These are phyloP conservation scores for Hypomesus transpacificus DNA, from an alignment of 2,113 vertebrate genomes.

Conservation along the genomic window DNA sequence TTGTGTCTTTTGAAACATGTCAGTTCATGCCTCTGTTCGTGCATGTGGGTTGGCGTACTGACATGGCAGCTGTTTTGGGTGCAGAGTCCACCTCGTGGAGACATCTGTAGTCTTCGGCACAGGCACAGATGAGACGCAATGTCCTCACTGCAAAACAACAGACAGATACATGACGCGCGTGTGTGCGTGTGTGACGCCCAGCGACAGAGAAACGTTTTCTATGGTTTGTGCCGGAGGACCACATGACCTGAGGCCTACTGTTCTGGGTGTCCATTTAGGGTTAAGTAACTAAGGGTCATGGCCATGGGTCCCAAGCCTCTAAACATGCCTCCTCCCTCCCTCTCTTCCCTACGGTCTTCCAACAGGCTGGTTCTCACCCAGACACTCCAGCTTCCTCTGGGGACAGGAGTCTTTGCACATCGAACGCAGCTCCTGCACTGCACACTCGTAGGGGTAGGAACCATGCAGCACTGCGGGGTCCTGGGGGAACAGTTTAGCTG, in stretches of 20 bases:
- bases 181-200: too few species aligned
- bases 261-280: too few species aligned
- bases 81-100: slow-evolving; percentile 56
- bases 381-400: slow-evolving; percentile 89
- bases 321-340: too few species aligned
- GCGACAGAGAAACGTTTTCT: too few species aligned
- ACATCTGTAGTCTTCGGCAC: slow-evolving; percentile 82
- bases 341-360: neutral
- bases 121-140: slow-evolving; percentile 84
- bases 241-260: too few species aligned
- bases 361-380: slow-evolving; percentile 69
- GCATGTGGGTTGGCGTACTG: slow-evolving; percentile 56
- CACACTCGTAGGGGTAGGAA: slow-evolving; percentile 76
- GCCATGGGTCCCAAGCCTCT: too few species aligned
- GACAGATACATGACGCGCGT: neutral
- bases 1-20: neutral
- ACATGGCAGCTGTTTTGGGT: slow-evolving; percentile 77
- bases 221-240: too few species aligned
- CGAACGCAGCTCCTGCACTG: slow-evolving; percentile 80
- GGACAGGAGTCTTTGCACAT: slow-evolving; percentile 80
- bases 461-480: slow-evolving; percentile 27
- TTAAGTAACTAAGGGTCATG: too few species aligned
- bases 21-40: neutral
- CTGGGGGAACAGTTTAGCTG: slow-evolving; percentile 75
- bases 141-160: slow-evolving; percentile 73